These are phyloP conservation scores for Rousettus madagascariensis DNA, from an alignment of 2,797 vertebrate genomes.

Conservation along the genomic window DNA sequence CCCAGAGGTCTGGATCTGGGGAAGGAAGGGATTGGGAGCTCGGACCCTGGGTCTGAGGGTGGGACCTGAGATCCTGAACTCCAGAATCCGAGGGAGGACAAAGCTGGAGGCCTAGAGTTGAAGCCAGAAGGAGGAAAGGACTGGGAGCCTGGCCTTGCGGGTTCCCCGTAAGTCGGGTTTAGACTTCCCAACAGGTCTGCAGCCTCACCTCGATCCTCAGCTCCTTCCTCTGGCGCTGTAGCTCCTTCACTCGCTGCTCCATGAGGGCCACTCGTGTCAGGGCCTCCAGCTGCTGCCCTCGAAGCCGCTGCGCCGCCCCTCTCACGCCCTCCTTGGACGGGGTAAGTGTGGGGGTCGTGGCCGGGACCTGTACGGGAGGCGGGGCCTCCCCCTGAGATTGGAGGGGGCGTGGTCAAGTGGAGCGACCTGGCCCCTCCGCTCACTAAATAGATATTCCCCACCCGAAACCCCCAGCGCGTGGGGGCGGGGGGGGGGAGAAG, in stretches of 20 bases:
- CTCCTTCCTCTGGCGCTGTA: slow-evolving; percentile 92
- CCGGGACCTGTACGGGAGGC: neutral
- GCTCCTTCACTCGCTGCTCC: slow-evolving; percentile 89
- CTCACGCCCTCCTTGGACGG: neutral
- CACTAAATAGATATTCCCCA: neutral
- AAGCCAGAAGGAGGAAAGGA: neutral
- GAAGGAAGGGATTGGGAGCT: neutral
- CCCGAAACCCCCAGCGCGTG: too few relatives aligned
- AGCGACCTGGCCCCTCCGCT: neutral
- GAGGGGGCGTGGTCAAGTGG: neutral
- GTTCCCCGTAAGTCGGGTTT: neutral
- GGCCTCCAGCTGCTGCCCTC: slow-evolving; percentile 71
- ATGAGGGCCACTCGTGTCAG: slow-evolving; percentile 82
- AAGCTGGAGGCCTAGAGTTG: neutral
- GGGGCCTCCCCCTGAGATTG: slow-evolving; percentile 47
- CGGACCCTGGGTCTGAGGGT: neutral
- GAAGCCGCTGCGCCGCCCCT: slow-evolving; percentile 6
- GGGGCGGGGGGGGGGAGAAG: neutral
- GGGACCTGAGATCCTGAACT: neutral
- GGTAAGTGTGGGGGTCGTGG: neutral
- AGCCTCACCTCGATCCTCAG: slow-evolving; percentile 91
- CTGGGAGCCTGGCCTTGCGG: neutral
- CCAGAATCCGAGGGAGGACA: neutral
- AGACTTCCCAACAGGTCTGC: neutral
- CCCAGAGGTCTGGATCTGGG: neutral